phyloP scores from a whole-genome alignment of 2,888 invertebrate species.

The Ichneumoninae sp. region DNA sequence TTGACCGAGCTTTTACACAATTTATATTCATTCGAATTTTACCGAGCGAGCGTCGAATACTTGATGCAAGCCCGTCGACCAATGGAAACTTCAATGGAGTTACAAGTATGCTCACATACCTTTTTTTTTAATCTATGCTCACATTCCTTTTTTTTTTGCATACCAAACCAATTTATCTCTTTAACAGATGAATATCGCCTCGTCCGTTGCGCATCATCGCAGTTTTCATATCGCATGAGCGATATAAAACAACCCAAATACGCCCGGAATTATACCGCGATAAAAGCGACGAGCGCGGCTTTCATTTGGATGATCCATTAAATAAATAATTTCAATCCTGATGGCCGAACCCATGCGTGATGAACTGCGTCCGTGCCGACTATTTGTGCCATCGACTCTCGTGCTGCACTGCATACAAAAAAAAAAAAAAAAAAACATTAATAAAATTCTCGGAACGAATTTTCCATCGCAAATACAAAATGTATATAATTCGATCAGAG shows the following conservation, averaged over 20 bases:
- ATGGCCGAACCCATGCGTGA: not conserved
- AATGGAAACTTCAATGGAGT: not conserved
- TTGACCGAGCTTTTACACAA: slow-evolving; percentile 7
- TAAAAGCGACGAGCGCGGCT: not conserved
- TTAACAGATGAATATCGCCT: not conserved
- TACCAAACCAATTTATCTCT: not conserved
- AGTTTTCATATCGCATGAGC: not conserved
- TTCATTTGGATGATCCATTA: not conserved
- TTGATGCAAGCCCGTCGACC: slow-evolving; percentile 11
- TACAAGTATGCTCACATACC: not conserved
- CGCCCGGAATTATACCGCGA: not conserved
- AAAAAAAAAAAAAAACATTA: not conserved
- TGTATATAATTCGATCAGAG: not conserved
- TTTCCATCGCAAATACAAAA: not conserved
- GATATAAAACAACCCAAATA: not conserved
- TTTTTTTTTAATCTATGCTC: no score
- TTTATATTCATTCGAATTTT: slow-evolving; percentile 6
- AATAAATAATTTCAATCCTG: not conserved
- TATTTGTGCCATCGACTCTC: not conserved
- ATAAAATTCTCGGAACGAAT: not conserved
- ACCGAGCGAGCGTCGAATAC: slow-evolving; percentile 1
- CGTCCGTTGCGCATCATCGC: not conserved
- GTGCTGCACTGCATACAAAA: not conserved
- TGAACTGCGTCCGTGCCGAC: not conserved
- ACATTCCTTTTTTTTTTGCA: not conserved